A percentile compares a stretch with the other conserved stretches of the same genome.
Evolutionary conservation across 2,888 invertebrate species (phyloP).

Genomic region (Mythimna impura): DNA sequence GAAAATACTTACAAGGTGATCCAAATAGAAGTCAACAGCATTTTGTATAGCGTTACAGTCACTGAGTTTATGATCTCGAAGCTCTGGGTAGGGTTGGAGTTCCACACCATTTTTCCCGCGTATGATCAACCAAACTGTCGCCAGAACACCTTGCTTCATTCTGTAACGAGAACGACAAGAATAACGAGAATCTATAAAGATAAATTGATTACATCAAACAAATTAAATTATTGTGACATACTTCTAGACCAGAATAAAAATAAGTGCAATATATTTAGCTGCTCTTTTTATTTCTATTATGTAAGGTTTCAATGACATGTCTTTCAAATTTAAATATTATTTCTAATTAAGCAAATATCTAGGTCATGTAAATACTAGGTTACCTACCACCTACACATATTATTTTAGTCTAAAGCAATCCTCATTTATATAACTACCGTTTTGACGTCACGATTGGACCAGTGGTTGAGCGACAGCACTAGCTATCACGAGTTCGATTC

Average conservation of each 20-base stretch:
- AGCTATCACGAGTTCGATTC: too few species aligned
- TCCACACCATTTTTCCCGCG: constrained; percentile 71
- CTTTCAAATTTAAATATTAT: constrained; percentile 6
- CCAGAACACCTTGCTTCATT: constrained; percentile 92
- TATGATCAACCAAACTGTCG: constrained; percentile 90
- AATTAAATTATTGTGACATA: background rate
- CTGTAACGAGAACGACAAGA: constrained; percentile 60
- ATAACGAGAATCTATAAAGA: background rate
- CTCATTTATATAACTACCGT: background rate
- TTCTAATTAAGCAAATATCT: constrained; percentile 6
- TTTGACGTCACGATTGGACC: too few species aligned
- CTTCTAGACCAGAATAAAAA: constrained; percentile 3
- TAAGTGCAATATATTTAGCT: background rate
- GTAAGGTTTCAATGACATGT: constrained; percentile 4
- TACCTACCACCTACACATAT: background rate
- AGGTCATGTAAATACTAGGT: background rate
- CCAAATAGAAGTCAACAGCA: constrained; percentile 92
- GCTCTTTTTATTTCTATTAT: background rate
- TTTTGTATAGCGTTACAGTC: constrained; percentile 92
- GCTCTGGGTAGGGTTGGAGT: constrained; percentile 91
- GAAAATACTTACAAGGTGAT: constrained; percentile 76
- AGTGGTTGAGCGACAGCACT: too few species aligned
- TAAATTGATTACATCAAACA: constrained; percentile 1
- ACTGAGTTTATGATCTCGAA: constrained; percentile 92
- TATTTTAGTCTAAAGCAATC: background rate